Evolutionary conservation across 1,140 invertebrate genomes (phyloP), one percentile per base, ranked within the genome.

Genomic region (Eueides isabella): DNA sequence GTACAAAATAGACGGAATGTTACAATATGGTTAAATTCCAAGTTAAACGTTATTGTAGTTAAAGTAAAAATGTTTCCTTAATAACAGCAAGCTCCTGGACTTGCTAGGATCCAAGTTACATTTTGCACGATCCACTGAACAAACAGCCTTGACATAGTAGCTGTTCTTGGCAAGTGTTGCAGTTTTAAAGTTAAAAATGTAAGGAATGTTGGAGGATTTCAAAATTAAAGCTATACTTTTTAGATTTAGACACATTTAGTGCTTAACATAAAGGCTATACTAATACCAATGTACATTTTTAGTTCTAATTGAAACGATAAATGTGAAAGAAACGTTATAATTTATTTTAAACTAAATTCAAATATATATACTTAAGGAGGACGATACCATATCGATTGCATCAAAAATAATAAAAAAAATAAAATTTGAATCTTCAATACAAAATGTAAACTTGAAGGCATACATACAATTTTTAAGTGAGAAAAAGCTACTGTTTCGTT

Each of bases 161-260:
- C 66, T 48, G 30, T 55, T 67, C 66, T 67, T 67, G 66, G 66
- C 66, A 67, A 67, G 41, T 19, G 41, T 30, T 55, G 48, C 41
- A 26, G 66, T 19, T 31, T 38, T 19, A 31, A 55, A 7, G 55
- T 48, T 55, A 67, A 67, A 67, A 67, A 55, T n/a, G 7, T 55
- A 55, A 55, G 12, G 48, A 55, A 55, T 38, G 35, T 4, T 16
- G 12, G 11, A 55, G 44, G 19, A 16, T 67, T 29, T 48, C 26
- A 67, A 48, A 67, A 67, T 67, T 67, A 48, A 67, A 30, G 16
- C 66, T 26, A 29, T 48, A 67, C 23, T 44, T 67, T 30, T 9
- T 67, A 31, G 66, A 67, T 23, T 5, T 30, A 67, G 66, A 67
- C 66, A 67, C 48, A 19, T 48, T 67, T 48, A 67, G 30, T 67